Evolutionary conservation across 2,888 invertebrate species (phyloP).

Genomic region (Drosophila formosana): DNA sequence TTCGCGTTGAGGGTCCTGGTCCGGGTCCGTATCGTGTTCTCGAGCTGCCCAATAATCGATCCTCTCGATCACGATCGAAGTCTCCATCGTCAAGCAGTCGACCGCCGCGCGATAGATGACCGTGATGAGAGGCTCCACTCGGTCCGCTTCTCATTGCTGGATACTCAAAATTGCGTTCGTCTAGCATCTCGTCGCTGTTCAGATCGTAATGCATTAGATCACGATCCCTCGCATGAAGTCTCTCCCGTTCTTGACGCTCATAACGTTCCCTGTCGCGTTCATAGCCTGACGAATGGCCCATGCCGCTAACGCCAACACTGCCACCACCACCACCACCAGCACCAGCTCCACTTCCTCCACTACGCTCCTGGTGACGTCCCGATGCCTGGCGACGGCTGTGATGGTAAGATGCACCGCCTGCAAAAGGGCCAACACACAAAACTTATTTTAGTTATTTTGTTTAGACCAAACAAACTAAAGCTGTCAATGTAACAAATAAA

Average conservation of each 20-base stretch:
- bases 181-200: constrained; percentile 84
- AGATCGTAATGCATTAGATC: constrained; percentile 85
- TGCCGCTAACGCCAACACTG: not conserved
- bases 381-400: constrained; percentile 83
- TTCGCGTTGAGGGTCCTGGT: constrained; percentile 73
- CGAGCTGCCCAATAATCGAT: constrained; percentile 71
- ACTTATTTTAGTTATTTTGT: constrained; percentile 20
- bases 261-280: constrained; percentile 80
- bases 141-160: constrained; percentile 78
- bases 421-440: constrained; percentile 58
- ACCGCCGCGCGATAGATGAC: constrained; percentile 74
- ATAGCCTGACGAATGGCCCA: constrained; percentile 58
- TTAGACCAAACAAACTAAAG: not conserved
- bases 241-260: constrained; percentile 82
- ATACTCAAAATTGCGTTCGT: constrained; percentile 85
- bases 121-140: constrained; percentile 79
- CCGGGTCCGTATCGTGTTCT: constrained; percentile 72
- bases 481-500: constrained; percentile 30
- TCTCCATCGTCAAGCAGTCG: constrained; percentile 83
- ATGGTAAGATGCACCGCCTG: constrained; percentile 85
- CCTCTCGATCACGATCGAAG: constrained; percentile 84
- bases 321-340: constrained; percentile 50
- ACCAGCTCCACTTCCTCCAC: constrained; percentile 65
- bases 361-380: constrained; percentile 81
- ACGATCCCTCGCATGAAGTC: constrained; percentile 84